Evolutionary conservation across 2,888 invertebrate genomes (phyloP).

Genomic region (Sipha maydis): DNA sequence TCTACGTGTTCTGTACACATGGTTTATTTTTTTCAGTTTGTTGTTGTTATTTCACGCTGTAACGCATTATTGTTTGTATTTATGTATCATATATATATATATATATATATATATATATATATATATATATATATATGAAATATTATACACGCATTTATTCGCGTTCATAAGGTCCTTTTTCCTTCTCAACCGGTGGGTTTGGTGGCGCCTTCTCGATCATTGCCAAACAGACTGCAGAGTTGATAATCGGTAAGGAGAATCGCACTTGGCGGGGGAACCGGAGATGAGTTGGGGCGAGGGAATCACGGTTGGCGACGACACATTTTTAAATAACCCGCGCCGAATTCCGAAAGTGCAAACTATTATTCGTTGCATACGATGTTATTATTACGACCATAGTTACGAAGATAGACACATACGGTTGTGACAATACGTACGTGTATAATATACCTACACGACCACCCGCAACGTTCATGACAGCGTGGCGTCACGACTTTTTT

Average conservation of each 20-base stretch:
- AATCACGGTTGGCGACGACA: neutral
- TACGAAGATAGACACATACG: neutral
- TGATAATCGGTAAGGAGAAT: neutral
- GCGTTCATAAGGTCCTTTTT: too few relatives aligned
- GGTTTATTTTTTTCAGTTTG: constrained; percentile 7
- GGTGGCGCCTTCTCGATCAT: neutral
- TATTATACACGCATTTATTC: too few relatives aligned
- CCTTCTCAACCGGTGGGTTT: neutral
- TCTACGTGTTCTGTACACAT: neutral
- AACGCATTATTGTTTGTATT: too few relatives aligned
- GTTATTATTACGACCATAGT: neutral
- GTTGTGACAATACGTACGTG: neutral
- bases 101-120: too few relatives aligned
- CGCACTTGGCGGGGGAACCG: too few relatives aligned
- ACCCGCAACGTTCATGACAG: neutral
- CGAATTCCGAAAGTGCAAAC: neutral
- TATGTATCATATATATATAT: too few relatives aligned
- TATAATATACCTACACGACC: neutral
- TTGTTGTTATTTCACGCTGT: neutral
- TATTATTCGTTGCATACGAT: neutral
- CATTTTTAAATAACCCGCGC: neutral
- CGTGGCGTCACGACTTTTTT: constrained; percentile 14
- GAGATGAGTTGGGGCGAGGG: neutral
- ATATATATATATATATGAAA: too few relatives aligned
- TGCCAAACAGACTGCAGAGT: too few relatives aligned